Evolutionary conservation across 2,888 invertebrate species (phyloP).

Genomic region (Campoplex nolae): DNA sequence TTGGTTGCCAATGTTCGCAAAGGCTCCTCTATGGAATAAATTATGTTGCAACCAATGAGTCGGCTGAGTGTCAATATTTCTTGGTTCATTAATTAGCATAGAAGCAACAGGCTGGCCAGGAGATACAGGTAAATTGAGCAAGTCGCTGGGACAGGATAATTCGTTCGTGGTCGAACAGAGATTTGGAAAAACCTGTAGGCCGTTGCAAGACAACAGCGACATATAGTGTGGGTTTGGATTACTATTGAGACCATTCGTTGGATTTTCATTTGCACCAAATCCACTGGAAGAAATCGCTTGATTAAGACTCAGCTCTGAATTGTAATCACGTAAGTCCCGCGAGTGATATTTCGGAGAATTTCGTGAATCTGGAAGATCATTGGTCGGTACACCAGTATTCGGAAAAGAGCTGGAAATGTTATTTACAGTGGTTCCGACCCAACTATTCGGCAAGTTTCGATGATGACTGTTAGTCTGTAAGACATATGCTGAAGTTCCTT

Average conservation of each 20-base stretch:
- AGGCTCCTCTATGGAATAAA: background rate
- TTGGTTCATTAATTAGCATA: slow-evolving; percentile 3
- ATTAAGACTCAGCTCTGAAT: background rate
- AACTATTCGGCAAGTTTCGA: slow-evolving; percentile 3
- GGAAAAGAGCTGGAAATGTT: background rate
- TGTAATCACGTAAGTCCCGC: background rate
- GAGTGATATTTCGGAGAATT: slow-evolving; percentile 9
- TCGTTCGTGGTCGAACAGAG: background rate
- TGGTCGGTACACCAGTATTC: background rate
- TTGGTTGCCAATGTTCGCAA: background rate
- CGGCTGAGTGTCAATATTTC: background rate
- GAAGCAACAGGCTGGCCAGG: background rate
- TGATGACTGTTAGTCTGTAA: background rate
- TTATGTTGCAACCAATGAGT: slow-evolving; percentile 35
- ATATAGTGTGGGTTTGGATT: slow-evolving; percentile 11
- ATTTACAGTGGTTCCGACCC: slow-evolving; percentile 19
- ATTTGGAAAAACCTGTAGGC: slow-evolving; percentile 16
- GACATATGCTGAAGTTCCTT: slow-evolving; percentile 2
- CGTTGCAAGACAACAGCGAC: slow-evolving; percentile 16
- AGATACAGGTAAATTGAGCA: background rate
- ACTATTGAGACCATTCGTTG: background rate
- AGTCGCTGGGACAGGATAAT: background rate
- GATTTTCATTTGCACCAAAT: background rate
- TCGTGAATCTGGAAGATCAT: background rate
- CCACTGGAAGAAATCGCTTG: background rate